These are phyloP conservation scores for Ips nitidus DNA, from an alignment of 1,140 invertebrate species.

Conservation along the genomic window DNA sequence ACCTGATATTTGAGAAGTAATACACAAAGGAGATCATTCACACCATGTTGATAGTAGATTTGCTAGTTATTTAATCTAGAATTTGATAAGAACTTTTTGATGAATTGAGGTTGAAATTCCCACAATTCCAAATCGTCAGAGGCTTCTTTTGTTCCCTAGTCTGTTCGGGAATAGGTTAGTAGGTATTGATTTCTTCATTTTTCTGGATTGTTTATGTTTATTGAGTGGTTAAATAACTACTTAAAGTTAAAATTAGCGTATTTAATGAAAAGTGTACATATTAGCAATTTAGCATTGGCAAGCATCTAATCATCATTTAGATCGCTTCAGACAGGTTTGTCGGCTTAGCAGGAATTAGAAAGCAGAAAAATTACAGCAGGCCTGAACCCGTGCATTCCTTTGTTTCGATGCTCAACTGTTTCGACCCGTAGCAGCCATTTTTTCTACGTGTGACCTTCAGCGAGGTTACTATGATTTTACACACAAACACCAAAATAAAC, in stretches of 20 bases:
- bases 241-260: background rate
- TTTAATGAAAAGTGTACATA: no score
- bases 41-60: no score
- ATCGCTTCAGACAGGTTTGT: conserved; percentile 13
- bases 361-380: conserved; percentile 30
- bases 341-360: conserved; percentile 28
- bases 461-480: conserved; percentile 45
- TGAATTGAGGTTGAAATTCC: no score
- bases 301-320: background rate
- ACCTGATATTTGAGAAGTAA: no score
- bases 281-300: background rate
- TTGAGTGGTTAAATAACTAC: background rate
- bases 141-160: conserved; percentile 24
- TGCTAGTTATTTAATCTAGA: no score
- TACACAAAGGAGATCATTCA: no score
- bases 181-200: conserved; percentile 23
- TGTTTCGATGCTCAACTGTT: conserved; percentile 46
- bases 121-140: no score
- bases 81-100: no score
- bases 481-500: conserved; percentile 35
- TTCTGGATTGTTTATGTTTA: conserved; percentile 17
- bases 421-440: conserved; percentile 48
- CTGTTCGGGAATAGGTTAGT: conserved; percentile 4
- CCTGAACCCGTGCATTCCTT: conserved; percentile 47
- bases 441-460: conserved; percentile 52